phyloP scores from a whole-genome alignment of 1,140 invertebrate genomes.

The Littorina saxatilis region DNA sequence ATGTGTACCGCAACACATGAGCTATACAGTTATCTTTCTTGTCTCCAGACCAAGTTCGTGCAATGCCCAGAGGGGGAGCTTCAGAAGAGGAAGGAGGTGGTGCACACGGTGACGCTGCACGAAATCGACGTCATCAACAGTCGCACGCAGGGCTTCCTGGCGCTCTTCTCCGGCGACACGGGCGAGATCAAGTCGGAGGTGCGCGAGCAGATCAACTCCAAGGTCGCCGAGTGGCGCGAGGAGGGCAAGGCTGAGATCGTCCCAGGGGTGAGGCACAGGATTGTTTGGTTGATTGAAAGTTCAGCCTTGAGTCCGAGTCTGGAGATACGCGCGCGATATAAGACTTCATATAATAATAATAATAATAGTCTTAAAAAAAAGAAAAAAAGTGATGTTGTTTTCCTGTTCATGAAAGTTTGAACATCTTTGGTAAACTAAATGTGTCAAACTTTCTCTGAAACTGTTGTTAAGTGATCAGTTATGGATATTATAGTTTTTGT shows the following conservation, averaged over 20 bases:
- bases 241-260: conserved; percentile 99
- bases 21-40: conserved; percentile 3
- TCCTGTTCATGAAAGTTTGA: neutral
- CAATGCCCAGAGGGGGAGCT: conserved; percentile 99
- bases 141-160: conserved; percentile 96
- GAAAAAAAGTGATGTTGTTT: neutral
- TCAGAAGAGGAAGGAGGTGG: conserved; percentile 99
- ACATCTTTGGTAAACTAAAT: too few relatives aligned
- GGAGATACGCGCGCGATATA: too few relatives aligned
- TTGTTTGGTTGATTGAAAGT: neutral
- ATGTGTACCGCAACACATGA: too few relatives aligned
- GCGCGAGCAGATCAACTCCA: conserved; percentile 98
- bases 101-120: conserved; percentile 98
- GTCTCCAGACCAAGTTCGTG: conserved; percentile 87
- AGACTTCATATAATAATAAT: too few relatives aligned
- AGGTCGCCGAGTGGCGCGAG: conserved; percentile 98
- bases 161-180: conserved; percentile 98
- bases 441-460: too few relatives aligned
- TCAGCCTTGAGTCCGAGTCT: too few relatives aligned
- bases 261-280: conserved; percentile 60
- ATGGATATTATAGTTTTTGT: too few relatives aligned
- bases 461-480: too few relatives aligned
- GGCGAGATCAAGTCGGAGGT: conserved; percentile 99
- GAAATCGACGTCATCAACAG: conserved; percentile 99
- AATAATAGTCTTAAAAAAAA: neutral